phyloP scores from a whole-genome alignment of 2,888 invertebrate genomes.

The Cremastobaeus sp. region DNA sequence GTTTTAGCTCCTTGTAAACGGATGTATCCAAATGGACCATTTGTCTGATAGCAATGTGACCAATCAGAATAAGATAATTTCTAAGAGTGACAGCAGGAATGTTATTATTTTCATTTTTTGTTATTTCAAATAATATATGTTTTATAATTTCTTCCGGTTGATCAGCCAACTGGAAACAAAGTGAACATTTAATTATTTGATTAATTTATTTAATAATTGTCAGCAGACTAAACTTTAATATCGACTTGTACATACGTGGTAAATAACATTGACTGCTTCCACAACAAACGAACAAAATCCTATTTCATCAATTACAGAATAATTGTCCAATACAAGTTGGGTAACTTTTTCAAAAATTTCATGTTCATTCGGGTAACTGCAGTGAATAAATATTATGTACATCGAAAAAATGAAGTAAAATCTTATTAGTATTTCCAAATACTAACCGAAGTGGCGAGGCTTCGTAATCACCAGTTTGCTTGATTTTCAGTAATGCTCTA shows the following conservation, averaged over 20 bases:
- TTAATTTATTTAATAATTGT: background rate
- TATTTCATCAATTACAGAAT: constrained; percentile 76
- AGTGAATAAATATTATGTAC: constrained; percentile 18
- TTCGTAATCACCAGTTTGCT: constrained; percentile 73
- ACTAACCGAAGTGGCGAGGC: constrained; percentile 73
- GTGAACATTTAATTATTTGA: constrained; percentile 6
- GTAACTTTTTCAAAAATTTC: constrained; percentile 80
- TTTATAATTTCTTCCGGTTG: constrained; percentile 79
- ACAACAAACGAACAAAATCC: constrained; percentile 81
- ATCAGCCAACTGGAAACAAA: constrained; percentile 79
- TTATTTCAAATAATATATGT: constrained; percentile 63
- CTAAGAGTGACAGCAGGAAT: constrained; percentile 67
- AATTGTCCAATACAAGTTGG: constrained; percentile 79
- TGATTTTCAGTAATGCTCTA: constrained; percentile 80
- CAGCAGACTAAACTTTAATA: background rate
- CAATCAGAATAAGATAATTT: constrained; percentile 82
- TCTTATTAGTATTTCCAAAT: constrained; percentile 2
- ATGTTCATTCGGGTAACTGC: constrained; percentile 79
- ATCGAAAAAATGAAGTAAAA: constrained; percentile 24
- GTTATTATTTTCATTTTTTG: constrained; percentile 53
- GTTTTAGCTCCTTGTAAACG: constrained; percentile 90
- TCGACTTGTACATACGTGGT: constrained; percentile 76
- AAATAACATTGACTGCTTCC: constrained; percentile 82
- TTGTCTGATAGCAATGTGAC: constrained; percentile 88
- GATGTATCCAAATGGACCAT: constrained; percentile 89